Evolutionary conservation across 2,888 invertebrate genomes (phyloP).

Genomic region (Agrochola litura): DNA sequence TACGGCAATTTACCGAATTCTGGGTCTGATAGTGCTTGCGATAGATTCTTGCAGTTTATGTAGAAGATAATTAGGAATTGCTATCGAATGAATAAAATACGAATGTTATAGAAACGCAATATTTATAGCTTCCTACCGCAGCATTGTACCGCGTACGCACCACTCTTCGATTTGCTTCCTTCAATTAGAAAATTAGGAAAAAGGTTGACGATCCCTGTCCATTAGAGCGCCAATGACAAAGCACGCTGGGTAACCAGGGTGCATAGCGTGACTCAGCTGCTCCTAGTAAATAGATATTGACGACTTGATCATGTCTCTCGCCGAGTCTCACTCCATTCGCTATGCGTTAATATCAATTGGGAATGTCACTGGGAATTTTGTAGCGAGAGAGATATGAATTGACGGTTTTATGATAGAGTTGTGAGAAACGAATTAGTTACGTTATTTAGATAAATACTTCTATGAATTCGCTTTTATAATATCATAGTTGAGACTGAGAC

Average conservation of each 20-base stretch:
- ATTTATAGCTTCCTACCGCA: not conserved
- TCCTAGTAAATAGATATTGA: slow-evolving; percentile 58
- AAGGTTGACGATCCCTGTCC: slow-evolving; percentile 28
- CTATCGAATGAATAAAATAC: not conserved
- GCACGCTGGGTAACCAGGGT: slow-evolving; percentile 35
- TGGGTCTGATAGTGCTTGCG: not conserved
- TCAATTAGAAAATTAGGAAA: not conserved
- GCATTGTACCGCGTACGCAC: not conserved
- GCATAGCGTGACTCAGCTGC: slow-evolving; percentile 60
- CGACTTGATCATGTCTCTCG: slow-evolving; percentile 50
- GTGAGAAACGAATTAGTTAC: not conserved
- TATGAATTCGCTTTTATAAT: not conserved
- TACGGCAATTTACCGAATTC: not conserved
- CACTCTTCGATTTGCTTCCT: not conserved
- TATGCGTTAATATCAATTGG: slow-evolving; percentile 57
- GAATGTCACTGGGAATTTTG: slow-evolving; percentile 16
- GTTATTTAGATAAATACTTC: not conserved
- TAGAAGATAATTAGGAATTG: not conserved
- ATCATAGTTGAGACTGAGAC: not conserved
- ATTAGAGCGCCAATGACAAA: slow-evolving; percentile 39
- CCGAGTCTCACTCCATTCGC: slow-evolving; percentile 14
- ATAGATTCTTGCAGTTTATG: not conserved
- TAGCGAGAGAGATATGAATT: slow-evolving; percentile 18
- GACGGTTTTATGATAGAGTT: slow-evolving; percentile 18
- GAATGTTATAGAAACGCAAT: not conserved